Base-by-base conservation (phyloP, 2,797 vertebrate species). In the Falco novaeseelandiae region DNA sequence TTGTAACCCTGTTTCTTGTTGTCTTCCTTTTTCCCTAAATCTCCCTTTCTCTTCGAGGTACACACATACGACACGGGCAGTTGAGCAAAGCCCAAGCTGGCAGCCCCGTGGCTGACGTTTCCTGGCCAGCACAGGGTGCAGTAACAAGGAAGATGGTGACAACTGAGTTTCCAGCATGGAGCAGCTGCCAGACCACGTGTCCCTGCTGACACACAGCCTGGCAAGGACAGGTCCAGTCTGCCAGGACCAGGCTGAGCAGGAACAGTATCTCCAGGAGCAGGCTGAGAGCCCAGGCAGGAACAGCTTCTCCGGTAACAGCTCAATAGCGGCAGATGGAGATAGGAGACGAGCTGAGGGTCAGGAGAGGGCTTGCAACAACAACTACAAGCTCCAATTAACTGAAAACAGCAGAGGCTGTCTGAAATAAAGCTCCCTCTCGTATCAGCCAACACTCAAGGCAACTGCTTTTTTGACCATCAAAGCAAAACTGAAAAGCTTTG, bases 281-380 rank as follows among this genome's bases (percentile, higher is more conserved):
- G 95, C 91, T 91, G 90, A 94, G 92, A 94, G 88, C 96, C 86
- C 71, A 32, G 90, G 86, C 86, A 89, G 88, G 83, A 95, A 82
- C 25, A 82, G 88, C 92, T 88, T 70, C 92, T 85, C 89, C 0
- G 3, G 82, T 57, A 87, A 94, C 65, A 77, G 89, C 84, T 85
- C 94, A 2, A 12, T 32, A 72, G 82, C 2, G 0, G 87, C 92
- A 87, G 92, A 90, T 2, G 5, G 89, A 87, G 81, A 73, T 1
- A 57, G 84, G 52, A 89, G 92, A 87, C 0, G 4, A 94, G 90
- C 54, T 6, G 59, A 85, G 89, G 93, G 89, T 94, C 95, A 93
- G 89, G 52, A 71, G 76, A 61, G 84, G 49, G 57, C 61, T 5
- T 69, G 79, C 79, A 36, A 61, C 49, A 36, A 61, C 49, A 70